phyloP scores from a whole-genome alignment of 1,140 invertebrate species.

The Archivesica marissinica region DNA sequence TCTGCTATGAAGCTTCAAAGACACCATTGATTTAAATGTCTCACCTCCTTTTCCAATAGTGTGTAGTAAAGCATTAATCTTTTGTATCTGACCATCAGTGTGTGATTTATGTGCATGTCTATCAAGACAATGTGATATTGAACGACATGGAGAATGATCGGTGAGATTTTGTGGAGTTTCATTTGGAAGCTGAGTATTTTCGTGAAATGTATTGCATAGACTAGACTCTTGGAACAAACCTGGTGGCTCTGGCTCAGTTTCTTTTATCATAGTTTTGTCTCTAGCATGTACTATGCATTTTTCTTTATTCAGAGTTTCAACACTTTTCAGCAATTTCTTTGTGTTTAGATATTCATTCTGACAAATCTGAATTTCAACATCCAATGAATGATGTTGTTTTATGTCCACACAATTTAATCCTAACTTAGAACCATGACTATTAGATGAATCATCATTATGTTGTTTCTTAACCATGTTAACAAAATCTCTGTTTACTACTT shows the following conservation, averaged over 20 bases:
- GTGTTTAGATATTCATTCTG: background rate
- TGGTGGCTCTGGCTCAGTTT: too few relatives aligned
- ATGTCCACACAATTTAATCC: too few relatives aligned
- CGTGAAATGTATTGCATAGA: background rate
- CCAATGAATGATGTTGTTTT: background rate
- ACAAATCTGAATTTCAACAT: background rate
- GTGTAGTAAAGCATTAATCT: conserved; percentile 7
- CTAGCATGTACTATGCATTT: background rate
- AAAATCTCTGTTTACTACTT: background rate
- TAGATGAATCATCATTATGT: too few relatives aligned
- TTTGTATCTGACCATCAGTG: background rate
- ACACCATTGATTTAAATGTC: background rate
- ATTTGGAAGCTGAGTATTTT: background rate
- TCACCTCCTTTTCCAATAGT: background rate
- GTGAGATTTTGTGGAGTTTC: background rate
- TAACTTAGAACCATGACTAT: too few relatives aligned
- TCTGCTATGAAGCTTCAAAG: conserved; percentile 14
- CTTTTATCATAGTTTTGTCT: background rate
- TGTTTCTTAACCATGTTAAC: too few relatives aligned
- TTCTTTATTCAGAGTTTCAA: background rate
- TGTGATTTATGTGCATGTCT: background rate
- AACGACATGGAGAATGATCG: too few relatives aligned
- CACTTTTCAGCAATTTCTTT: background rate
- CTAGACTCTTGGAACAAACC: too few relatives aligned
- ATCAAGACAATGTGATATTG: background rate